Evolutionary conservation across 2,888 invertebrate species (phyloP).

Genomic region (Erebia aethiops): DNA sequence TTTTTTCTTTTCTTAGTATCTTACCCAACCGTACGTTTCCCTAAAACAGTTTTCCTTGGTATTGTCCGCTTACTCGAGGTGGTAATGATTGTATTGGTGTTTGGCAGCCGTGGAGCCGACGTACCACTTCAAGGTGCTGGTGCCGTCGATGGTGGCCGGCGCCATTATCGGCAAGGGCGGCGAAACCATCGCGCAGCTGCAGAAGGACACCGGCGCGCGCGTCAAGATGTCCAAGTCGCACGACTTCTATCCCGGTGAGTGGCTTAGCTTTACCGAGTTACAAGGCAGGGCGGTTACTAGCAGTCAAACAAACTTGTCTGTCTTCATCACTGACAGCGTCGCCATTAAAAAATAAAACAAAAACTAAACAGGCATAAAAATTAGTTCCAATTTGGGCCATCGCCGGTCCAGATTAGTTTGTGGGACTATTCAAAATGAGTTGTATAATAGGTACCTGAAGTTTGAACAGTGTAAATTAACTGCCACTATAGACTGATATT

Average conservation of each 20-base stretch:
- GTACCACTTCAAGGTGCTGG: slow-evolving; percentile 98
- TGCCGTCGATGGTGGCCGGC: slow-evolving; percentile 98
- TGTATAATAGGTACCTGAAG: too few relatives aligned
- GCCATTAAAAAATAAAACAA: too few relatives aligned
- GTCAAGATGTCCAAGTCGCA: slow-evolving; percentile 99
- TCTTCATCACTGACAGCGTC: too few relatives aligned
- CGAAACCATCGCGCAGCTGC: slow-evolving; percentile 98
- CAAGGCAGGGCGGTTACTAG: neutral
- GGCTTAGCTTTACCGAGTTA: neutral
- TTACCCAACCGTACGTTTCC: neutral
- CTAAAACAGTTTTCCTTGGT: neutral
- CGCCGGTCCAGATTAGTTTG: too few relatives aligned
- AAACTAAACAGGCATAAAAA: too few relatives aligned
- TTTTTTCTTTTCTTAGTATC: neutral
- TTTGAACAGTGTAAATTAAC: too few relatives aligned
- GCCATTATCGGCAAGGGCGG: slow-evolving; percentile 99
- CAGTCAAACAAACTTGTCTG: too few relatives aligned
- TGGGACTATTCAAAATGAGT: too few relatives aligned
- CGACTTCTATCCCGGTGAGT: slow-evolving; percentile 98
- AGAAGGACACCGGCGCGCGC: slow-evolving; percentile 98
- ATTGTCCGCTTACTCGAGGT: slow-evolving; percentile 16
- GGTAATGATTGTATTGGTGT: slow-evolving; percentile 48
- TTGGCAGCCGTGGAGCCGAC: slow-evolving; percentile 91
- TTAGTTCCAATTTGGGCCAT: too few relatives aligned
- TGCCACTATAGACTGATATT: neutral